Percentiles rank a stretch among this genome's conserved stretches.
These are phyloP conservation scores for Lepidocyrtinus sp. DNA, from an alignment of 2,888 invertebrate genomes.

Conservation along the genomic window DNA sequence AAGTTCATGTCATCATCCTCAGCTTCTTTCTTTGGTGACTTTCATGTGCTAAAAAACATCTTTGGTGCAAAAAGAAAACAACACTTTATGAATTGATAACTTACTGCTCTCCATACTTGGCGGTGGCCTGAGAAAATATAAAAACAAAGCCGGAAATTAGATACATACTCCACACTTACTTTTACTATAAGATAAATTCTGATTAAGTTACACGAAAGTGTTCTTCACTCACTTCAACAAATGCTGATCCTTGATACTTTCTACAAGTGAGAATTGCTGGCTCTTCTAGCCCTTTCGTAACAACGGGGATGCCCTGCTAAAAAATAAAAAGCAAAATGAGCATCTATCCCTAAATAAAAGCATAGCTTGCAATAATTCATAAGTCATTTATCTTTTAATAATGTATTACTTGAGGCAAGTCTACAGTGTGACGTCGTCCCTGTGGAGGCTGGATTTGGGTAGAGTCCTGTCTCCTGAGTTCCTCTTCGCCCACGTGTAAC, in stretches of 20 bases:
- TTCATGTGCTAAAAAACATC: too few species aligned
- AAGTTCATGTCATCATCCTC: too few species aligned
- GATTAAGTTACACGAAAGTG: too few species aligned
- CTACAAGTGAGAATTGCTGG: constrained; percentile 66
- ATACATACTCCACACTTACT: too few species aligned
- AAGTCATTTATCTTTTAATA: background rate
- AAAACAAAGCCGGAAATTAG: too few species aligned
- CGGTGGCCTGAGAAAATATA: constrained; percentile 36
- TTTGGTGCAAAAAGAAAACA: too few species aligned
- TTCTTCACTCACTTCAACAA: constrained; percentile 86
- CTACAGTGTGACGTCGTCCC: constrained; percentile 69
- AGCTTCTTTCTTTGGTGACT: too few species aligned
- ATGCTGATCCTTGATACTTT: constrained; percentile 92
- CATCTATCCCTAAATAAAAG: background rate
- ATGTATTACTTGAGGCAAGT: constrained; percentile 68
- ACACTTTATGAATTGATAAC: too few species aligned
- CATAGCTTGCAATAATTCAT: background rate
- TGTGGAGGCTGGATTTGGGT: constrained; percentile 66
- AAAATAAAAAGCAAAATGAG: constrained; percentile 25
- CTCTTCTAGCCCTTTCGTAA: constrained; percentile 62
- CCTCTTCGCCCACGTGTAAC: constrained; percentile 67
- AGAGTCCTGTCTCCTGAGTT: constrained; percentile 59
- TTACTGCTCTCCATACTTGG: constrained; percentile 82
- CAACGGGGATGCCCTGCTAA: constrained; percentile 68
- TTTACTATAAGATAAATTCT: too few species aligned